Evolutionary conservation across 2,888 invertebrate genomes (phyloP), one percentile per base, ranked within the genome.

Genomic region (Sarcophaga caerulescens): DNA sequence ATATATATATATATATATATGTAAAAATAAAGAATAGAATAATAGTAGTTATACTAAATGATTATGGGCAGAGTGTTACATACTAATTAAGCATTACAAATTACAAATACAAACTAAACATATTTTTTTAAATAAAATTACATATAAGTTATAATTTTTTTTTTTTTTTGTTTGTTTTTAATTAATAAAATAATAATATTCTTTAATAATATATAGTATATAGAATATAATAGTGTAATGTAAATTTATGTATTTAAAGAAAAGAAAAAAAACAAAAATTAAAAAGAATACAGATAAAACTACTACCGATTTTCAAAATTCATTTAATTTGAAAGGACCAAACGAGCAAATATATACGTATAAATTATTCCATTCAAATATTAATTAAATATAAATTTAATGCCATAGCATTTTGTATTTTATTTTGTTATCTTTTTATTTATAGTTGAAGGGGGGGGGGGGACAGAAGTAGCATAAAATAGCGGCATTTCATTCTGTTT

Each of bases 61-160:
- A 35, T 35, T 35, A 35, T 74, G 84, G 74, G 69, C 84, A 84
- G 47, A 78, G 70, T 80, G 23, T 77, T 85, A 85, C 57, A 80
- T 74, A 87, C 85, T 85, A 87, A 84, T 82, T 87, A 87, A 81
- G 84, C 81, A 79, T 76, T 81, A 85, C 69, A 76, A 77, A 65
- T 65, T 83, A 87, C 84, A 84, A 76, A 75, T 84, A 86, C 81
- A 84, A 78, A 87, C 81, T 86, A 84, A 35, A 86, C 57, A 81
- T 83, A 80, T 80, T 85, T 35, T 80, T 85, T 35, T 80, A 83
- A 85, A 81, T 85, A 83, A 85, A 83, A 85, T 84, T 70, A 86
- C 74, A 84, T 81, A 83, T 77, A 81, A 73, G 21, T 81, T 69
- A 81, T 86, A 71, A 80, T 68, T 80, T 75, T 35, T 35, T 80